phyloP scores from a whole-genome alignment of 1,140 invertebrate species.

The Augochlora pura region DNA sequence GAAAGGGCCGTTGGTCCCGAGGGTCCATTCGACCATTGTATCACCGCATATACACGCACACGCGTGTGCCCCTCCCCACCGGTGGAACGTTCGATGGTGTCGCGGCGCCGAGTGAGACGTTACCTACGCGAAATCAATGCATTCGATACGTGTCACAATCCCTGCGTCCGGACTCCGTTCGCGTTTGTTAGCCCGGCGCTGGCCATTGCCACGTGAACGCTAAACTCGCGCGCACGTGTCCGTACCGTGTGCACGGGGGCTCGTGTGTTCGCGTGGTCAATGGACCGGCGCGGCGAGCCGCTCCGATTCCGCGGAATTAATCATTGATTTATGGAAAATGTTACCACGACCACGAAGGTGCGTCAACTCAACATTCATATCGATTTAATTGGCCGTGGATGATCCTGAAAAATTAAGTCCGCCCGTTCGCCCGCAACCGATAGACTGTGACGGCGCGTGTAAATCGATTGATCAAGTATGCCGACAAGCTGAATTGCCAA shows the following conservation, averaged over 20 bases:
- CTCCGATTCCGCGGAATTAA: slow-evolving; percentile 37
- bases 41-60: neutral
- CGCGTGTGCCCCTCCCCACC: neutral
- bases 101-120: slow-evolving; percentile 63
- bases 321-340: slow-evolving; percentile 44
- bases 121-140: slow-evolving; percentile 65
- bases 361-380: neutral
- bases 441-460: neutral
- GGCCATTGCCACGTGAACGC: slow-evolving; percentile 28
- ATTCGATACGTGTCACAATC: slow-evolving; percentile 66
- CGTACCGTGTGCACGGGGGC: slow-evolving; percentile 11
- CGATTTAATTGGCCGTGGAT: slow-evolving; percentile 9
- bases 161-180: neutral
- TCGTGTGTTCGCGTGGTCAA: slow-evolving; percentile 15
- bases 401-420: neutral
- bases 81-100: neutral
- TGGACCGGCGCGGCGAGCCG: slow-evolving; percentile 4
- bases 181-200: slow-evolving; percentile 1
- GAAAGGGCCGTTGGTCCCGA: slow-evolving; percentile 55
- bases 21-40: slow-evolving; percentile 59
- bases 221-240: slow-evolving; percentile 19
- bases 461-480: no score
- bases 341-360: neutral
- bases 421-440: neutral
- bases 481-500: no score